Base-by-base conservation (phyloP, 1,140 invertebrate species). In the Formica selysi region DNA sequence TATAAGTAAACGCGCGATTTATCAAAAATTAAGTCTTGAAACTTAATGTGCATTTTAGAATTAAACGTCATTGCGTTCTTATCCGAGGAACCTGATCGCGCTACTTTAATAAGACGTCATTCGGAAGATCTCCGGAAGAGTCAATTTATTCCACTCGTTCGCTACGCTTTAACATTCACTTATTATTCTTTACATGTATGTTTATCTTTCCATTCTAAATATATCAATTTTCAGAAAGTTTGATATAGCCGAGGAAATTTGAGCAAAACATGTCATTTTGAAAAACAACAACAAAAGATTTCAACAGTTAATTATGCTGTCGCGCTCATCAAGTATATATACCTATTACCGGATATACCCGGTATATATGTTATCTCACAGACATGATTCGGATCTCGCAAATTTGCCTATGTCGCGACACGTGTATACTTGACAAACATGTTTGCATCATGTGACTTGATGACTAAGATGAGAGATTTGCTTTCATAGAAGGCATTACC, bases 41-140 rank as follows among this genome's bases (percentile, higher is more conserved):
- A 62, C 2, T 22, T 7, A 19, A 2, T 16, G 19, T n/a, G 26
- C 36, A 16, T 29, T n/a, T 61, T 54, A 38, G 36, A 61, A 36
- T 19, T 38, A 71, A 61, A 61, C 36, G 51, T 70, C 51, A 59
- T 44, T 81, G 26, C 26, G 5, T 36, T 57, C 44, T 80, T 11
- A n/a, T 36, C 26, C 26, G n/a, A 81, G 44, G 26, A 44, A 67
- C 54, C 67, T 73, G 67, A 74, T 74, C 54, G 54, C 68, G 68
- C 13, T 32, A 83, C 54, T 83, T 83, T 83, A 83, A 36, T 61
- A 57, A 68, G 48, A 83, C 79, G 79, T 83, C 79, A 83, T 10
- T 74, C 68, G 67, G 71, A 73, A 83, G 38, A 74, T 83, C 38
- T 74, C 79, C 79, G 79, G 79, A 83, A 83, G 54, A 44, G 36